Conservation (phyloP, 2,113 vertebrate species). For the Isurus oxyrinchus region DNA sequence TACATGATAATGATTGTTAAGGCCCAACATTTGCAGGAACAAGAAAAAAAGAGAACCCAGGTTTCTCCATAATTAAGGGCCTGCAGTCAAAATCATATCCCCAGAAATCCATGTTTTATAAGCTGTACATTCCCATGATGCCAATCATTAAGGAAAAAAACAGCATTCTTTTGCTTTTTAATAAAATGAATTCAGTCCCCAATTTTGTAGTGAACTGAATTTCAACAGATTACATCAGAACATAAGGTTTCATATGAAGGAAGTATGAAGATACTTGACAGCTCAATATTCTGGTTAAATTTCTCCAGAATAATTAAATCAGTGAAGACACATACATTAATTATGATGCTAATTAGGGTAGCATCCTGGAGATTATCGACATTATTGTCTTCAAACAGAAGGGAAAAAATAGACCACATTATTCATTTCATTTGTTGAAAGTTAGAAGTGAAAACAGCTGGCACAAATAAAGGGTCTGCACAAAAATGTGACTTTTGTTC, state of each 20-base stretch:
- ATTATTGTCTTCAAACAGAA: slow-evolving; percentile 2
- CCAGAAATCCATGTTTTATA: neutral
- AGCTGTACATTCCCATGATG: neutral
- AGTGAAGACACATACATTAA: neutral
- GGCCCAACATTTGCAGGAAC: neutral
- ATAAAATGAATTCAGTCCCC: neutral
- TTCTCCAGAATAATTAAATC: neutral
- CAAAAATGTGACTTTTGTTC: slow-evolving; percentile 12
- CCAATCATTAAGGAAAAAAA: neutral
- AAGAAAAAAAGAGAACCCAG: neutral
- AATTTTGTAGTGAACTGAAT: neutral
- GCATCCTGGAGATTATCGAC: neutral
- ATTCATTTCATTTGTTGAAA: neutral
- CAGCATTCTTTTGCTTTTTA: neutral
- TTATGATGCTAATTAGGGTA: neutral
- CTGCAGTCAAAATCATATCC: neutral
- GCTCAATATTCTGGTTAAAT: neutral
- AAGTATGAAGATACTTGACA: neutral
- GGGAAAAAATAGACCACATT: neutral
- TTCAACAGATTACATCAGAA: neutral
- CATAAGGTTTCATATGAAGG: neutral
- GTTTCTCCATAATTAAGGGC: neutral
- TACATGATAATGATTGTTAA: neutral
- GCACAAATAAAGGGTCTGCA: slow-evolving; percentile 4
- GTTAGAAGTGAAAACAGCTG: slow-evolving; percentile 20